phyloP scores from a whole-genome alignment of 2,797 vertebrate genomes.

The Clarias pachynema region DNA sequence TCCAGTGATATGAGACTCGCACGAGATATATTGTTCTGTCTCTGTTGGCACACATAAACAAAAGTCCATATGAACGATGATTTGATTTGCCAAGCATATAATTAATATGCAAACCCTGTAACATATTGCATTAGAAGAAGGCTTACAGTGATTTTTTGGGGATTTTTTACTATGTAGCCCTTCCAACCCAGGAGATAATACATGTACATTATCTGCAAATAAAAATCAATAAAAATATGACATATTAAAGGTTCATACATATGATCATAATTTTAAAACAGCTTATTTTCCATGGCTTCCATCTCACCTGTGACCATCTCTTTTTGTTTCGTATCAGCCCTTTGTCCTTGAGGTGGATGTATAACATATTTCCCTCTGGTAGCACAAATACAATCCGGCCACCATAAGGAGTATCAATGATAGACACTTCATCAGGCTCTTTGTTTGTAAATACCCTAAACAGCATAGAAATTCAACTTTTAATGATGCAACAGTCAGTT shows the following conservation, averaged over 20 bases:
- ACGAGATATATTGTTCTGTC: conserved; percentile 64
- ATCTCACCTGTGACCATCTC: conserved; percentile 81
- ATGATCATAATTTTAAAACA: neutral
- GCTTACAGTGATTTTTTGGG: conserved; percentile 73
- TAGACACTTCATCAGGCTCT: conserved; percentile 79
- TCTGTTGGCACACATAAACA: conserved; percentile 56
- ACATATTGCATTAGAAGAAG: neutral
- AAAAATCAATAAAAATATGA: neutral
- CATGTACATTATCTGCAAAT: conserved; percentile 81
- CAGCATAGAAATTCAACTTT: neutral
- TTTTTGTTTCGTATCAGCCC: conserved; percentile 78
- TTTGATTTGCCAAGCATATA: neutral
- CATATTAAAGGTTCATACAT: neutral
- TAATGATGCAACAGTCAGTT: neutral
- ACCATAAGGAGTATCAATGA: conserved; percentile 78
- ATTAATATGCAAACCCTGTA: neutral
- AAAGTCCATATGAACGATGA: neutral
- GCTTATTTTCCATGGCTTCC: neutral
- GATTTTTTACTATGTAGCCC: conserved; percentile 77
- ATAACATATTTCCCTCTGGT: conserved; percentile 81
- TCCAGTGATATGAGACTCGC: conserved; percentile 73
- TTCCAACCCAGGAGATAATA: conserved; percentile 84
- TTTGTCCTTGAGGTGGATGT: conserved; percentile 81
- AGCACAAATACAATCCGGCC: conserved; percentile 76
- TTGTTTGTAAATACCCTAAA: conserved; percentile 79